phyloP scores from a whole-genome alignment of 1,140 invertebrate genomes.

The Aphelinus atriplicis region DNA sequence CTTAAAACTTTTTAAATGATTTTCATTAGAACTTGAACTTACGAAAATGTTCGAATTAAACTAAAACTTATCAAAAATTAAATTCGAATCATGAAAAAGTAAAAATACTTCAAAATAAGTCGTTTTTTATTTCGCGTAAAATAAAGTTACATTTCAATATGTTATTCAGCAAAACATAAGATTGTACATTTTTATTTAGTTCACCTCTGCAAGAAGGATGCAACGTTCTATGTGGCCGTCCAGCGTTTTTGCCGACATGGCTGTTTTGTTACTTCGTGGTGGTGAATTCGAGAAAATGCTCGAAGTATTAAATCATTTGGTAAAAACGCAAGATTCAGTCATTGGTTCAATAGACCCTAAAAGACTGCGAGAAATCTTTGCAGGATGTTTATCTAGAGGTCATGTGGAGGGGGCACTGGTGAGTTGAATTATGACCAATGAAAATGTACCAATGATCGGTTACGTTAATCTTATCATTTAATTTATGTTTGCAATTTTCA shows the following conservation, averaged over 20 bases:
- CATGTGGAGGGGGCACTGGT: slow-evolving; percentile 48
- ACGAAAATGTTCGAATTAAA: too few species aligned
- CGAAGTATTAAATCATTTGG: slow-evolving; percentile 43
- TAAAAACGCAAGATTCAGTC: slow-evolving; percentile 30
- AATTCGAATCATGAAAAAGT: background rate
- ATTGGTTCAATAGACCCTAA: slow-evolving; percentile 32
- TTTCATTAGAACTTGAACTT: too few species aligned
- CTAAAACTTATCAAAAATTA: too few species aligned
- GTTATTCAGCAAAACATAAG: too few species aligned
- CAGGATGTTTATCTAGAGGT: slow-evolving; percentile 42
- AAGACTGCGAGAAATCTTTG: slow-evolving; percentile 45
- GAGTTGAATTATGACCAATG: slow-evolving; percentile 32
- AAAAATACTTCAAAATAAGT: background rate
- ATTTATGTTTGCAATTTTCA: slow-evolving; percentile 33
- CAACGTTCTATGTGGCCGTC: slow-evolving; percentile 16
- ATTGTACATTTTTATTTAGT: too few species aligned
- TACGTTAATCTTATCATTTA: background rate
- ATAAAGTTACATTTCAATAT: too few species aligned
- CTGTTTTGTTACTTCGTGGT: slow-evolving; percentile 45
- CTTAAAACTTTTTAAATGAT: too few species aligned
- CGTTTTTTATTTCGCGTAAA: slow-evolving; percentile 10
- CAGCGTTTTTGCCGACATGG: slow-evolving; percentile 33
- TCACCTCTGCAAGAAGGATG: background rate
- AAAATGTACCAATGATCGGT: slow-evolving; percentile 22
- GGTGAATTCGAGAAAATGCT: slow-evolving; percentile 43